A percentile compares a stretch with the other conserved stretches of the same genome.
phyloP scores from a whole-genome alignment of 2,113 vertebrate genomes.

The Phasianus colchicus region DNA sequence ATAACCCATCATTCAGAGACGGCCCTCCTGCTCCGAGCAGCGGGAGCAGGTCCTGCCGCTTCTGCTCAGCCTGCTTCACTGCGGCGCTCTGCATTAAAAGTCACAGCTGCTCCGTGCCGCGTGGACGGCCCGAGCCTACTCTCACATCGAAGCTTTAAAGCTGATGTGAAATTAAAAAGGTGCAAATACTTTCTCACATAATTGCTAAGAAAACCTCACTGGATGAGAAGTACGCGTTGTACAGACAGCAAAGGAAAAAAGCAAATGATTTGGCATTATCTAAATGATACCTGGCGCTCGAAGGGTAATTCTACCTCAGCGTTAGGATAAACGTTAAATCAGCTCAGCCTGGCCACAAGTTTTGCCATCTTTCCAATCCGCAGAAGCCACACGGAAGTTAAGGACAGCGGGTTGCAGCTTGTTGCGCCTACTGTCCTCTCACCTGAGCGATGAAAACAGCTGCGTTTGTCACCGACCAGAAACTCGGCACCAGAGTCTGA shows the following conservation, averaged over 20 bases:
- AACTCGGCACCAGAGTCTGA: background rate
- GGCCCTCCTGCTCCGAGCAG: background rate
- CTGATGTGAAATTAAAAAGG: background rate
- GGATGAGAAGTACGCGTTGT: background rate
- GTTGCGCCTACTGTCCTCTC: background rate
- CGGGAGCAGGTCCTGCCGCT: background rate
- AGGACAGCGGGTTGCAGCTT: background rate
- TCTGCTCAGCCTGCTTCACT: background rate
- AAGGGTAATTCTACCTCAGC: background rate
- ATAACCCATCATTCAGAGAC: background rate
- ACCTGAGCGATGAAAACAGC: background rate
- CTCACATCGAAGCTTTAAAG: background rate
- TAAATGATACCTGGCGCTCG: background rate
- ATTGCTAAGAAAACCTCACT: background rate
- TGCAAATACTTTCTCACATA: background rate
- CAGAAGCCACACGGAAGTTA: background rate
- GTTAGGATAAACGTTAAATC: background rate
- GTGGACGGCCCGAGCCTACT: background rate
- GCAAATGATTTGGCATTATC: background rate
- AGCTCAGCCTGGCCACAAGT: background rate
- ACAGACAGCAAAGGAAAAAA: background rate
- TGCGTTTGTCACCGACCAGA: background rate
- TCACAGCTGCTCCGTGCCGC: fast-evolving
- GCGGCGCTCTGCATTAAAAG: background rate
- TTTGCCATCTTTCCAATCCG: background rate